phyloP scores from a whole-genome alignment of 1,140 invertebrate genomes.

The Pseudomyrmex flavicornis region DNA sequence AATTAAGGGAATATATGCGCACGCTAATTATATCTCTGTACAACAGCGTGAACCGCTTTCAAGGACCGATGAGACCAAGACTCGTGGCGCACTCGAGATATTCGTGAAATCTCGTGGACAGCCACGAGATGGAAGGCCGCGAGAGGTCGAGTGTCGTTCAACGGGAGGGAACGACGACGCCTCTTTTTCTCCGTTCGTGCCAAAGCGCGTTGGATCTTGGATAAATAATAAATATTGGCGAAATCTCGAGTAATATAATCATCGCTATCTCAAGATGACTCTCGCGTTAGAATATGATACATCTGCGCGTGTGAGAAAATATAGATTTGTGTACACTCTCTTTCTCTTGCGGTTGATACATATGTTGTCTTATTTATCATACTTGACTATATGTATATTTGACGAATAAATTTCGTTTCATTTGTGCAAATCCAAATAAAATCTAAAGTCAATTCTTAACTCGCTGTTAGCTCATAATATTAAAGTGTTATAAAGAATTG shows the following conservation, averaged over 20 bases:
- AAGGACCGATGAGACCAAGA: constrained; percentile 54
- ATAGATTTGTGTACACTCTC: constrained; percentile 40
- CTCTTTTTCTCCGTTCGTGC: constrained; percentile 28
- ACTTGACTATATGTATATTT: constrained; percentile 11
- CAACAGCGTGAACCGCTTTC: constrained; percentile 45
- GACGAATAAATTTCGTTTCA: constrained; percentile 2
- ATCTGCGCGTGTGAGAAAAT: constrained; percentile 2
- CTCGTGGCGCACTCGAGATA: constrained; percentile 26
- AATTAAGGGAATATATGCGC: constrained; percentile 13
- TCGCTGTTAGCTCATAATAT: neutral
- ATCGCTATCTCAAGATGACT: constrained; percentile 41
- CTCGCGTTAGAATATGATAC: constrained; percentile 31
- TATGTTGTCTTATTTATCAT: constrained; percentile 35
- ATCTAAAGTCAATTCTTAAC: neutral
- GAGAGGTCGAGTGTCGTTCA: constrained; percentile 62
- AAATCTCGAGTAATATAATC: constrained; percentile 56
- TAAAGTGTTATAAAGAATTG: neutral
- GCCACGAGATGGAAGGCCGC: constrained; percentile 47
- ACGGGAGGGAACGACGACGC: constrained; percentile 33
- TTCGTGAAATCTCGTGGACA: constrained; percentile 63
- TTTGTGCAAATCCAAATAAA: neutral
- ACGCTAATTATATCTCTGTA: constrained; percentile 41
- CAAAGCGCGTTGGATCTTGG: constrained; percentile 24
- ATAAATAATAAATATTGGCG: constrained; percentile 58
- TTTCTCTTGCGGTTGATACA: neutral